These are phyloP conservation scores for Catagonus wagneri DNA, from an alignment of 2,113 vertebrate species.

Conservation along the genomic window DNA sequence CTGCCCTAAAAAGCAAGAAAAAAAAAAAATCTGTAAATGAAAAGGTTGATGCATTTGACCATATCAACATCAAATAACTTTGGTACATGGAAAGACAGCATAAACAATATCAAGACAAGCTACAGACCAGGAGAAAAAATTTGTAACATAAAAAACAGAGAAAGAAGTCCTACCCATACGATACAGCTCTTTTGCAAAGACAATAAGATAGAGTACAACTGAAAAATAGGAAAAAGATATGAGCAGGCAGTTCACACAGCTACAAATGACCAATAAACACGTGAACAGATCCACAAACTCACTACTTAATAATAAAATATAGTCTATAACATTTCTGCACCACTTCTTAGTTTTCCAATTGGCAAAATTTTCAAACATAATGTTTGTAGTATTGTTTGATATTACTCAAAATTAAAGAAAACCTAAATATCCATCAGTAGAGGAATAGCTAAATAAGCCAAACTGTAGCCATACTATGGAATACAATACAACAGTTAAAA, in stretches of 20 bases:
- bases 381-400: not conserved
- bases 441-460: not conserved
- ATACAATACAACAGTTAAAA: not conserved
- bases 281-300: not conserved
- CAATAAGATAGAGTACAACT: not conserved
- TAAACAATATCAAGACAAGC: not conserved
- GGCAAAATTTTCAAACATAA: conserved; percentile 3
- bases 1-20: too few species aligned
- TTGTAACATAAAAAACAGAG: not conserved
- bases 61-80: not conserved
- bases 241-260: not conserved
- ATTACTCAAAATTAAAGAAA: conserved; percentile 15
- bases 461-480: not conserved
- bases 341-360: not conserved
- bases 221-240: not conserved
- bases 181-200: not conserved
- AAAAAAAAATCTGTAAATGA: not conserved
- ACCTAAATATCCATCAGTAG: not conserved
- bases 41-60: not conserved
- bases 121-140: not conserved
- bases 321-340: not conserved
- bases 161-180: not conserved
- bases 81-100: not conserved
- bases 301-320: not conserved
- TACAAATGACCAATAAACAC: not conserved